Evolutionary conservation across 2,113 vertebrate genomes (phyloP).

Genomic region (Oophaga pumilio): DNA sequence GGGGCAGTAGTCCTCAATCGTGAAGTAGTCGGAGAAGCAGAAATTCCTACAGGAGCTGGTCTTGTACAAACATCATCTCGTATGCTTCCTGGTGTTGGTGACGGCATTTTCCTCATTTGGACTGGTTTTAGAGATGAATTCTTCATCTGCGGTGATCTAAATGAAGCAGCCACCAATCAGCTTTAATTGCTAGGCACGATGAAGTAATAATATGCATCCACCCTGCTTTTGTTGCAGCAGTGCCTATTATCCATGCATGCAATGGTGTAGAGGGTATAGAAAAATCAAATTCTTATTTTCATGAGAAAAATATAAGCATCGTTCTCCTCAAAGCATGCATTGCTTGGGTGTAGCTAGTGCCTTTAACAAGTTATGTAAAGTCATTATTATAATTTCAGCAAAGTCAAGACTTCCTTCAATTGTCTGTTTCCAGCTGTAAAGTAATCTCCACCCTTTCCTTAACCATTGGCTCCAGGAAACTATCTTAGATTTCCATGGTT

Average conservation of each 20-base stretch:
- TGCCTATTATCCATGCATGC: slow-evolving; percentile 49
- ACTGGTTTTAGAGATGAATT: slow-evolving; percentile 51
- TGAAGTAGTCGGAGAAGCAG: slow-evolving; percentile 46
- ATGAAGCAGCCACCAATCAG: slow-evolving; percentile 58
- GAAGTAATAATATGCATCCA: slow-evolving; percentile 54
- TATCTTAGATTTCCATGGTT: slow-evolving; percentile 57
- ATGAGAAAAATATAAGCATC: slow-evolving; percentile 9
- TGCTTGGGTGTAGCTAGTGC: slow-evolving; percentile 46
- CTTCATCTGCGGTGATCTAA: slow-evolving; percentile 56
- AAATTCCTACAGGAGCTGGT: slow-evolving; percentile 51
- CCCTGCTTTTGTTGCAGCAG: slow-evolving; percentile 42
- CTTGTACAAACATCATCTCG: slow-evolving; percentile 52
- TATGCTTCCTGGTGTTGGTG: slow-evolving; percentile 47
- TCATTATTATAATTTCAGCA: slow-evolving; percentile 58
- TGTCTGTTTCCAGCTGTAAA: slow-evolving; percentile 56
- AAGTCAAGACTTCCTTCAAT: slow-evolving; percentile 58
- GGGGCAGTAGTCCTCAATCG: slow-evolving; percentile 36
- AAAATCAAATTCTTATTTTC: slow-evolving; percentile 27
- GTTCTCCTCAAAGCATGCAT: slow-evolving; percentile 43
- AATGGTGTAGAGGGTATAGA: slow-evolving; percentile 20
- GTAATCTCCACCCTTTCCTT: slow-evolving; percentile 57
- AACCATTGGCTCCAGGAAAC: slow-evolving; percentile 56
- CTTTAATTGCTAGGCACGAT: slow-evolving; percentile 51
- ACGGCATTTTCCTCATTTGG: slow-evolving; percentile 53
- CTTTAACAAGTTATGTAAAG: slow-evolving; percentile 55